Evolutionary conservation across 1,140 invertebrate genomes (phyloP), one percentile per base, ranked within the genome.

Genomic region (Drepana arcuata): DNA sequence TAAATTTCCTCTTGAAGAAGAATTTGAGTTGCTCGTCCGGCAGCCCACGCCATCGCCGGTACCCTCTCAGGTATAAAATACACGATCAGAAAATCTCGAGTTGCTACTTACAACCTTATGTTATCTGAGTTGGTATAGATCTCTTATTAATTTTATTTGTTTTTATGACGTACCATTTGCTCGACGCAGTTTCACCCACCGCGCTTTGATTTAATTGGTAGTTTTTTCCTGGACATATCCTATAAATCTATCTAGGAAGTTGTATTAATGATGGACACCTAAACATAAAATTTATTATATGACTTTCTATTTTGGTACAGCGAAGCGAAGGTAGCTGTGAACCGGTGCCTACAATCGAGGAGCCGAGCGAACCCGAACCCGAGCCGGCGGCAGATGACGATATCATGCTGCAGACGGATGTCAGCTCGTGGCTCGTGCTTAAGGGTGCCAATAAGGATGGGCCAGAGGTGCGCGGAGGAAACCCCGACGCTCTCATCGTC

Each of bases 401-500:
- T 36, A 70, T 84, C 28, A 66, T 84, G 14, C 62, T 84, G 11
- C 90, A 95, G 67, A 80, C 95, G 10, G 93, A 96, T 54, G 92
- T 96, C 9, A 88, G 85, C 37, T 85, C 90, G 49, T 91, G 91
- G 79, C 84, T 97, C 43, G 87, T 95, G 14, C 83, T 91, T 26
- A 92, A 92, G 56, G 72, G 85, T 1, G 88, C 90, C 11, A 90
- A 89, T 11, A 93, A 95, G 65, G 93, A 95, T 41, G 92, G 92
- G 4, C 93, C 94, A 0, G 94, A 96, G 51, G 91, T 98, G 23
- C 87, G 94, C 33, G 96, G 95, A 5, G 96, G 96, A 18, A 88
- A 93, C 51, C 89, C 95, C 0, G 95, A 98, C 79, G 95, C 95
- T 1, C 87, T 99, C 14, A 90, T 98, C 40, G 93, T 98, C 37